Base-by-base conservation (phyloP, 2,113 vertebrate genomes). In the Corythornis madagascariensis region DNA sequence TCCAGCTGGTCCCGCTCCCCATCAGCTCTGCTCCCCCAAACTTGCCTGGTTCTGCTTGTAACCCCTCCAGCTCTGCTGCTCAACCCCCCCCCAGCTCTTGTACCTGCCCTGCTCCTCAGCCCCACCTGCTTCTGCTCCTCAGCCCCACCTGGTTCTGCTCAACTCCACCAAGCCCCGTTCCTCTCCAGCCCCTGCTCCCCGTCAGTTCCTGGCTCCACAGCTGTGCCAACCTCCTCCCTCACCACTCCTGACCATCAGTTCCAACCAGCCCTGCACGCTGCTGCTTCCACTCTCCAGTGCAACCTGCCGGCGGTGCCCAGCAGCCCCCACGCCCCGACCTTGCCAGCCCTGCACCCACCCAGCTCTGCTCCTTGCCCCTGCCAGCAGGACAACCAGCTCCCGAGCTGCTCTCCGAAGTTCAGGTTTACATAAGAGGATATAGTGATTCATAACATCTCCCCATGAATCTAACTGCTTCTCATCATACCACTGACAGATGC, bases 381-480 rank as follows among this genome's bases (percentile, higher is more conserved):
- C 56, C 87, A 31, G 82, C 63, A 35, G 89, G 42, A 66, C 86
- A 45, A 17, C 1, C 3, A 4, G 18, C 73, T 94, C 90, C 88
- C 6, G 24, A 29, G 76, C 40, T 3, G 82, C 86, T 60, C 82
- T 35, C 24, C 29, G 4, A 63, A 84, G 33, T 48, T 57, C 6
- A 83, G 89, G 66, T 93, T 92, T 83, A 92, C 88, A 86, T 35
- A 15, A 93, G 79, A 57, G 56, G 95, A 90, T 74, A 82, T 45
- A 26, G 69, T 95, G 86, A 92, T 92, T 95, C 95, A 95, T 84
- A 76, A 83, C 78, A 92, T 57, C 80, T 92, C 83, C 86, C 91
- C 50, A 8, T 83, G 91, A 80, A 88, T 91, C 79, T 83, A 92
- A 84, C 70, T 42, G 83, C 83, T 73, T 17, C 92, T 74, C 83